A percentile compares a stretch with the other conserved stretches of the same genome.
Evolutionary conservation across 2,888 invertebrate species (phyloP).

Genomic region (Campaea margaritaria): DNA sequence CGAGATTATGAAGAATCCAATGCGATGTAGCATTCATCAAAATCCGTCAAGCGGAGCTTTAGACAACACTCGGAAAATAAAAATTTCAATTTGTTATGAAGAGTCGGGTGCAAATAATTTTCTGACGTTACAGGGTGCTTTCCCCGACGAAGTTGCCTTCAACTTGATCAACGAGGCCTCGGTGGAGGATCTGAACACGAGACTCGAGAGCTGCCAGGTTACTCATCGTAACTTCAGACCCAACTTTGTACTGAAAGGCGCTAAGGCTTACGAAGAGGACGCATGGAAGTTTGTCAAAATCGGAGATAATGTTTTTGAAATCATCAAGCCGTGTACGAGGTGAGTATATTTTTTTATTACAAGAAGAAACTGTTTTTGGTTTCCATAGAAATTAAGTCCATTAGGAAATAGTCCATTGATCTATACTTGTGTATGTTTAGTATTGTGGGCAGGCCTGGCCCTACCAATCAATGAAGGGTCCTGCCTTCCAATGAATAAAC

Average conservation of each 20-base stretch:
- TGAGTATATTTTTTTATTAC: slow-evolving; percentile 42
- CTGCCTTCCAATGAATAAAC: not conserved
- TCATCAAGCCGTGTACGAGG: slow-evolving; percentile 88
- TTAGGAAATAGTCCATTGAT: too few species aligned
- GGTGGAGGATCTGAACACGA: slow-evolving; percentile 87
- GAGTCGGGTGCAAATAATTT: too few species aligned
- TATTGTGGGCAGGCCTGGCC: too few species aligned
- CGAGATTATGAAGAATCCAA: too few species aligned
- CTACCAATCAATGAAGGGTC: too few species aligned
- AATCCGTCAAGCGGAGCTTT: too few species aligned
- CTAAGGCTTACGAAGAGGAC: slow-evolving; percentile 87
- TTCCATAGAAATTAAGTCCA: too few species aligned
- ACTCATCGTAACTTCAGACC: slow-evolving; percentile 86
- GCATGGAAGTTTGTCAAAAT: slow-evolving; percentile 89
- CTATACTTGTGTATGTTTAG: too few species aligned
- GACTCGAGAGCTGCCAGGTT: slow-evolving; percentile 79
- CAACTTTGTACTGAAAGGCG: slow-evolving; percentile 88
- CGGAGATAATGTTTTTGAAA: slow-evolving; percentile 86
- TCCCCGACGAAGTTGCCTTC: slow-evolving; percentile 88
- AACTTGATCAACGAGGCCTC: slow-evolving; percentile 89
- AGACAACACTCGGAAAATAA: too few species aligned
- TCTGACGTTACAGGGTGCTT: slow-evolving; percentile 81
- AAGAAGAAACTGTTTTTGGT: too few species aligned
- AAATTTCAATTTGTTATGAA: too few species aligned
- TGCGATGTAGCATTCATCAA: too few species aligned